These are phyloP conservation scores for Eretmocerus hayati DNA, from an alignment of 2,888 invertebrate genomes.

Conservation along the genomic window DNA sequence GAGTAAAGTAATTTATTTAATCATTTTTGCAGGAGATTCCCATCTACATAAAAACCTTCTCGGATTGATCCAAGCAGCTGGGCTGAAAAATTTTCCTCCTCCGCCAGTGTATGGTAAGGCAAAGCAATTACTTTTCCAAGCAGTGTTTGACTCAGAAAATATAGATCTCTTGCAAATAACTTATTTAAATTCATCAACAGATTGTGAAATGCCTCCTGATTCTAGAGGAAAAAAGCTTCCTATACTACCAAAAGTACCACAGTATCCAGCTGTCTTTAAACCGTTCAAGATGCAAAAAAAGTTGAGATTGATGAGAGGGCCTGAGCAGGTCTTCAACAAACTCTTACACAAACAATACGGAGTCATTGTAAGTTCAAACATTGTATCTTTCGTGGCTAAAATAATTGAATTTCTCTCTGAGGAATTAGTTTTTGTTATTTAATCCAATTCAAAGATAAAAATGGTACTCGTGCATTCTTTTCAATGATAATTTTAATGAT, in stretches of 20 bases:
- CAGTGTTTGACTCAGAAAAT: not conserved
- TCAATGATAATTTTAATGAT: no score
- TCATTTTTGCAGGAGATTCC: not conserved
- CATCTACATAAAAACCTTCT: constrained; percentile 5
- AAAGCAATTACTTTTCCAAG: not conserved
- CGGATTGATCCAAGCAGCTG: constrained; percentile 44
- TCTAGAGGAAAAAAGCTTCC: constrained; percentile 62
- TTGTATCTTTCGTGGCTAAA: no score
- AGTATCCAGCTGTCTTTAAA: constrained; percentile 57
- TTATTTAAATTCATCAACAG: constrained; percentile 22
- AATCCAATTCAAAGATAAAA: no score
- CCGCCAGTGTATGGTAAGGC: constrained; percentile 58
- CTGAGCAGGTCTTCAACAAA: constrained; percentile 77
- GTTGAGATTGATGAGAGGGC: constrained; percentile 81
- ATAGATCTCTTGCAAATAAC: not conserved
- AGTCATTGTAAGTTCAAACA: constrained; percentile 79
- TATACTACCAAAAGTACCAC: constrained; percentile 67
- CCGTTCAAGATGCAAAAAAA: constrained; percentile 82
- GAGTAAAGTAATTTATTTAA: not conserved
- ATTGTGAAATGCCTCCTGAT: constrained; percentile 31
- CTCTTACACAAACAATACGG: constrained; percentile 89
- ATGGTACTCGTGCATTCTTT: no score
- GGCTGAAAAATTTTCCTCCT: constrained; percentile 64
- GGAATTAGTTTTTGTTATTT: no score
- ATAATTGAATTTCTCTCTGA: no score